These are phyloP conservation scores for Myocastor coypus DNA, from an alignment of 2,113 vertebrate species.

Conservation along the genomic window DNA sequence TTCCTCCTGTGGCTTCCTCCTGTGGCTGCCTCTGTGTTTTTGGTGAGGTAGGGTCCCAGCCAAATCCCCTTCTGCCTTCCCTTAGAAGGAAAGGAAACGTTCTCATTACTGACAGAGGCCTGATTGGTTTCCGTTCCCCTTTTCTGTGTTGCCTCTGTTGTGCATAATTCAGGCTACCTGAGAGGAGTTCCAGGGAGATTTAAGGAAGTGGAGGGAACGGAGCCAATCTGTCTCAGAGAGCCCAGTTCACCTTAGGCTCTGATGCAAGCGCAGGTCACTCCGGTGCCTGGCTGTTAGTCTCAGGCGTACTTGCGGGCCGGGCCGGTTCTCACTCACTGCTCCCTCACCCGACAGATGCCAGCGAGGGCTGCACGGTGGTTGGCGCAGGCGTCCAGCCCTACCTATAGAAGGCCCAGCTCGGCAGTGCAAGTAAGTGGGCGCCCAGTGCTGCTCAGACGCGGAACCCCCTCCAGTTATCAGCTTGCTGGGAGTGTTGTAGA, in stretches of 20 bases:
- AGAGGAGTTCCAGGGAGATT: not conserved
- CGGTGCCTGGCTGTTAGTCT: not conserved
- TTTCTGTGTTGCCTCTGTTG: fast-evolving
- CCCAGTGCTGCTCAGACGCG: conserved; percentile 59
- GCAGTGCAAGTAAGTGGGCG: conserved; percentile 90
- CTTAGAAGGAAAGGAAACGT: not conserved
- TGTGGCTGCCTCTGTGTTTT: not conserved
- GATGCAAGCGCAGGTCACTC: not conserved
- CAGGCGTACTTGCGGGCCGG: too few relatives aligned
- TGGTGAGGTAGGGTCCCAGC: not conserved
- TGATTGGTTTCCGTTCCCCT: not conserved
- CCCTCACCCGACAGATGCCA: conserved; percentile 92
- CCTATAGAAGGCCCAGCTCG: conserved; percentile 90
- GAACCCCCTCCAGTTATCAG: conserved; percentile 52
- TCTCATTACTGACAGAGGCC: not conserved
- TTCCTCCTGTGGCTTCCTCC: not conserved
- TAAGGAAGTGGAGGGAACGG: not conserved
- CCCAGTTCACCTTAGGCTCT: not conserved
- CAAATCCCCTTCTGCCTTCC: not conserved
- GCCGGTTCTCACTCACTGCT: conserved; percentile 86
- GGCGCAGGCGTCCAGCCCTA: conserved; percentile 90
- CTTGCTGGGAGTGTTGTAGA: conserved; percentile 58
- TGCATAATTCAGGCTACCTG: not conserved
- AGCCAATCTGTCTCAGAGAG: not conserved
- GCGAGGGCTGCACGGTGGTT: conserved; percentile 90